Evolutionary conservation across 2,797 vertebrate species (phyloP), one percentile per base, ranked within the genome.

Genomic region (Pseudochromis fuscus): DNA sequence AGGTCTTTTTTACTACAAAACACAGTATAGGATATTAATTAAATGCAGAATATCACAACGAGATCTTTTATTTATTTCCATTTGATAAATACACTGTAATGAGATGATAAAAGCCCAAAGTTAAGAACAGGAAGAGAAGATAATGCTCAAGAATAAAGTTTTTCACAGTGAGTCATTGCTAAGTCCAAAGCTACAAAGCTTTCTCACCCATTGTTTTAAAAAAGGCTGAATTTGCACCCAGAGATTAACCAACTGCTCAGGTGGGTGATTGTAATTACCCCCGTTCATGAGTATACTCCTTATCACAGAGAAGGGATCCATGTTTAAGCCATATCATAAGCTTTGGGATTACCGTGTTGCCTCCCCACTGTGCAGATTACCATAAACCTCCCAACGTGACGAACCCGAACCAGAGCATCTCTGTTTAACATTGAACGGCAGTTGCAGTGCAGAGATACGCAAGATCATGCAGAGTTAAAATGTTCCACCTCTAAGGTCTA

Each of bases 281-380:
- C 44, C 56, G 49, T 72, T 67, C 70, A 70, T 68, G 68, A 79
- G 84, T 67, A 64, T 57, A 56, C 11, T 56, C 35, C 55, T 76
- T 70, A 75, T 84, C 64, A 67, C 35, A 59, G 62, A 18, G 13
- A 25, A 48, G 25, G 38, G 67, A 77, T 80, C 75, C 23, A 50
- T 48, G 49, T 82, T 72, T 63, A 64, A 84, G 57, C 59, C 67
- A 70, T 77, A 59, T 85, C 52, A 78, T 78, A 68, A 79, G n/a
- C 65, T 89, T 64, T 69, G 52, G 71, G 71, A 85, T 85, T 77
- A 73, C 56, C 6, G 19, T 59, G 56, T 48, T 52, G 40, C 57
- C 52, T 66, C 12, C 13, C 62, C 57, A 74, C 63, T 69, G 50
- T 48, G 48, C 64, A 76, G 28, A 84, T 81, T 84, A 72, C 19